Evolutionary conservation across 53 echinoderm and acorn worm genomes (phyloP).

Genomic region (Paracentrotus lividus): DNA sequence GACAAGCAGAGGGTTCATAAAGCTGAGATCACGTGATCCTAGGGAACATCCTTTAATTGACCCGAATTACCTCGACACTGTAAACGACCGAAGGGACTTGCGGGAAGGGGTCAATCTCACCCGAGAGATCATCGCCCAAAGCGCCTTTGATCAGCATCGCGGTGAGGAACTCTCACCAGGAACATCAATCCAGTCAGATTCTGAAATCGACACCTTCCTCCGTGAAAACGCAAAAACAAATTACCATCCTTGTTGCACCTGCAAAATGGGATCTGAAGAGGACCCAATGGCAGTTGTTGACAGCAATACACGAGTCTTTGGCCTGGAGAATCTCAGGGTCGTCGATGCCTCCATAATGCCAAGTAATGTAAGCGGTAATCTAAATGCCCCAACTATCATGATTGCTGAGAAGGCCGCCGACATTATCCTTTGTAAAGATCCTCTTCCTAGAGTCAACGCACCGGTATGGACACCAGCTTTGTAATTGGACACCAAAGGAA

Average conservation of each 20-base stretch:
- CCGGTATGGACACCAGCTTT: slow-evolving; percentile 86
- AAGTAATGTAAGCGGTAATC: slow-evolving; percentile 89
- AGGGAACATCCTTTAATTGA: slow-evolving; percentile 87
- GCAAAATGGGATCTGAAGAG: slow-evolving; percentile 92
- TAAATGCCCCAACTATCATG: slow-evolving; percentile 97
- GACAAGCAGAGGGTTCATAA: slow-evolving; percentile 83
- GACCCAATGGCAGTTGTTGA: slow-evolving; percentile 96
- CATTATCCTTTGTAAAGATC: slow-evolving; percentile 81
- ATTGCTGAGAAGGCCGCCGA: slow-evolving; percentile 98
- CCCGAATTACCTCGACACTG: slow-evolving; percentile 93
- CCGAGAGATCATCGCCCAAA: slow-evolving; percentile 66
- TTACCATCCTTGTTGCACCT: slow-evolving; percentile 94
- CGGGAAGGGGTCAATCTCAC: slow-evolving; percentile 84
- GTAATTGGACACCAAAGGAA: slow-evolving; percentile 86
- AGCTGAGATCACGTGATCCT: slow-evolving; percentile 83
- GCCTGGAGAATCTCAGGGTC: slow-evolving; percentile 86
- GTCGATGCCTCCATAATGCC: slow-evolving; percentile 98
- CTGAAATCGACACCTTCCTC: slow-evolving; percentile 88
- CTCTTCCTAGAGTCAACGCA: slow-evolving; percentile 72
- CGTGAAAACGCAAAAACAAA: slow-evolving; percentile 77
- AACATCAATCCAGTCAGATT: slow-evolving; percentile 72
- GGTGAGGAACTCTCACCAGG: slow-evolving; percentile 91
- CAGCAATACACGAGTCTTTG: slow-evolving; percentile 81
- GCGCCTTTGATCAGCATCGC: slow-evolving; percentile 78
- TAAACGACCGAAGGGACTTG: slow-evolving; percentile 89